phyloP scores from a whole-genome alignment of 2,888 invertebrate genomes.

The Anorthoa munda region DNA sequence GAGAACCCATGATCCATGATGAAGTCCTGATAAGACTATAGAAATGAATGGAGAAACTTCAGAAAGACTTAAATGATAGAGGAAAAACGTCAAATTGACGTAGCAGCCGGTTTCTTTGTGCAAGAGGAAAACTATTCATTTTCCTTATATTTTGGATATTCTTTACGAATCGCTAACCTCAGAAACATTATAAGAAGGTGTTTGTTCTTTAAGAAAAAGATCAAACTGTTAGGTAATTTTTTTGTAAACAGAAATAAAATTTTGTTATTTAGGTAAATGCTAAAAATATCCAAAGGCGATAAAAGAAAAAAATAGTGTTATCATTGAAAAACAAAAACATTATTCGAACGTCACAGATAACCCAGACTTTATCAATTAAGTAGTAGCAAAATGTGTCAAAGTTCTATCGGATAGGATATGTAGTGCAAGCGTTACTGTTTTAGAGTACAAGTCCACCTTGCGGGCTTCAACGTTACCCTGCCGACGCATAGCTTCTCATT shows the following conservation, averaged over 20 bases:
- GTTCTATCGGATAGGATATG: neutral
- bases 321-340: slow-evolving; percentile 33
- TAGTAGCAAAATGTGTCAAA: neutral
- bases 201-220: neutral
- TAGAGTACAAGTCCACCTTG: slow-evolving; percentile 47
- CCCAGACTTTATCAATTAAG: slow-evolving; percentile 12
- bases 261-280: neutral
- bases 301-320: slow-evolving; percentile 2
- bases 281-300: slow-evolving; percentile 9
- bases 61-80: neutral
- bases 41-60: neutral
- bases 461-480: slow-evolving; percentile 39
- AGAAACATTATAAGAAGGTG: slow-evolving; percentile 4
- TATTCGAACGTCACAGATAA: slow-evolving; percentile 7
- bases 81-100: neutral
- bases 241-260: slow-evolving; percentile 15
- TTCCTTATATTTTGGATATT: slow-evolving; percentile 7
- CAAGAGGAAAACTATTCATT: slow-evolving; percentile 6
- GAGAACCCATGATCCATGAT: neutral
- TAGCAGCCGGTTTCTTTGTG: slow-evolving; percentile 6
- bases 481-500: slow-evolving; percentile 26
- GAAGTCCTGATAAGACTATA: neutral
- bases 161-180: neutral
- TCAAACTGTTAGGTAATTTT: neutral
- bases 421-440: neutral